Conservation (phyloP, 2,888 invertebrate species). For the Acleris cristana region DNA sequence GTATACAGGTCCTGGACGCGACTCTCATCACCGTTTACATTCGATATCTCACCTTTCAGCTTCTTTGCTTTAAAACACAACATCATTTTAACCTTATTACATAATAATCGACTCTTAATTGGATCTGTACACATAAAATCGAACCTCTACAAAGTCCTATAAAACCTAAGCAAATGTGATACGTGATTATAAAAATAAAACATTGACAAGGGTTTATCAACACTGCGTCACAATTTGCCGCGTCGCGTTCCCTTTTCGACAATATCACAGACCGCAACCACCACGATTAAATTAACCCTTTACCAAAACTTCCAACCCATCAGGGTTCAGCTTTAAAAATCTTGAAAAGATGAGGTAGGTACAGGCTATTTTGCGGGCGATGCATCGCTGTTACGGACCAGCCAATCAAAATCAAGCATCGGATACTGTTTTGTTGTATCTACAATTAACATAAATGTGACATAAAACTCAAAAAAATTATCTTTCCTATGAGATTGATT, state of each 20-base stretch:
- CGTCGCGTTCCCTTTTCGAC: conserved; percentile 9
- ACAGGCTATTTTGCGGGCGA: conserved; percentile 70
- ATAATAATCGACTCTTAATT: conserved; percentile 21
- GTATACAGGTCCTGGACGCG: conserved; percentile 60
- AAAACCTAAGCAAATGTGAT: conserved; percentile 18
- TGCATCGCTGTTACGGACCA: conserved; percentile 77
- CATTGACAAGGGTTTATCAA: conserved; percentile 6
- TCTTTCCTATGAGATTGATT: conserved; percentile 20
- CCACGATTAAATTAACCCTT: conserved; percentile 49
- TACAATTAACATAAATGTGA: conserved; percentile 81
- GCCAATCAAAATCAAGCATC: conserved; percentile 84
- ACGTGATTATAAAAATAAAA: conserved; percentile 12
- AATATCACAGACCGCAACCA: conserved; percentile 34
- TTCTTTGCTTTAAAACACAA: conserved; percentile 71
- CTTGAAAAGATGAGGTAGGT: conserved; percentile 64
- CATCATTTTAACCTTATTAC: conserved; percentile 20
- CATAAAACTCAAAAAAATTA: conserved; percentile 53
- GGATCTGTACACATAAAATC: conserved; percentile 7
- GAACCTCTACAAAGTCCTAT: conserved; percentile 6
- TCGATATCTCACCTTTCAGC: conserved; percentile 72
- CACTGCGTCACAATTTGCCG: conserved; percentile 4
- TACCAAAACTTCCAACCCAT: conserved; percentile 57
- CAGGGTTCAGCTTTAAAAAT: conserved; percentile 59
- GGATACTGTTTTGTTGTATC: conserved; percentile 82
- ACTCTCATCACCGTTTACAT: conserved; percentile 65